A percentile compares a stretch with the other conserved stretches of the same genome.
These are phyloP conservation scores for Drosophila funebris DNA, from an alignment of 1,140 invertebrate species.

Conservation along the genomic window DNA sequence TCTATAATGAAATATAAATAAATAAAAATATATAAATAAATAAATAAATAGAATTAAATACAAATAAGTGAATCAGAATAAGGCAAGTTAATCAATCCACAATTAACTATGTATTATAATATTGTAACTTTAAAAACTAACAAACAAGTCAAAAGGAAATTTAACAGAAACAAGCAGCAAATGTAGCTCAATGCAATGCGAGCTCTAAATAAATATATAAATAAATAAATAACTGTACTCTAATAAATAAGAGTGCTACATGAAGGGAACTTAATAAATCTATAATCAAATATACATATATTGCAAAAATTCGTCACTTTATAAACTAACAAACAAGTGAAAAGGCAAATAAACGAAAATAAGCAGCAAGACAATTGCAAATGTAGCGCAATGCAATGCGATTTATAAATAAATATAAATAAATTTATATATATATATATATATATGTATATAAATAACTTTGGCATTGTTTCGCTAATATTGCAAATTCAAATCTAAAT, in stretches of 20 bases:
- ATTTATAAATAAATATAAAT: slow-evolving; percentile 42
- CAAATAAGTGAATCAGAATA: too few relatives aligned
- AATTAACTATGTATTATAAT: background rate
- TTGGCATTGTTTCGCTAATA: slow-evolving; percentile 57
- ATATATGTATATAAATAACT: slow-evolving; percentile 73
- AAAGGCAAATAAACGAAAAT: background rate
- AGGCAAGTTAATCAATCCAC: too few relatives aligned
- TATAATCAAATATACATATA: background rate
- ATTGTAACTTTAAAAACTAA: background rate
- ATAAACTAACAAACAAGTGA: background rate
- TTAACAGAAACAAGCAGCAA: background rate
- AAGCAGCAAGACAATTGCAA: background rate
- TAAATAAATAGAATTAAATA: too few relatives aligned
- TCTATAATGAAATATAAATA: too few relatives aligned
- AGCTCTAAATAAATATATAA: background rate
- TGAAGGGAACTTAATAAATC: background rate
- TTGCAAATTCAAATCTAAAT: slow-evolving; percentile 35
- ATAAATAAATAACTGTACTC: too few relatives aligned
- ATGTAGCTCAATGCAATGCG: too few relatives aligned
- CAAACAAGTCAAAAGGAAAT: background rate
- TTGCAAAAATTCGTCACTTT: background rate
- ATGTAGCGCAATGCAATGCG: slow-evolving; percentile 29
- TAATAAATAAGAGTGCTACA: too few relatives aligned
- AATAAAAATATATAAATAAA: too few relatives aligned
- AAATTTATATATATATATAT: slow-evolving; percentile 52